phyloP scores from a whole-genome alignment of 1,140 invertebrate species.

The Panagrolaimus sp. region DNA sequence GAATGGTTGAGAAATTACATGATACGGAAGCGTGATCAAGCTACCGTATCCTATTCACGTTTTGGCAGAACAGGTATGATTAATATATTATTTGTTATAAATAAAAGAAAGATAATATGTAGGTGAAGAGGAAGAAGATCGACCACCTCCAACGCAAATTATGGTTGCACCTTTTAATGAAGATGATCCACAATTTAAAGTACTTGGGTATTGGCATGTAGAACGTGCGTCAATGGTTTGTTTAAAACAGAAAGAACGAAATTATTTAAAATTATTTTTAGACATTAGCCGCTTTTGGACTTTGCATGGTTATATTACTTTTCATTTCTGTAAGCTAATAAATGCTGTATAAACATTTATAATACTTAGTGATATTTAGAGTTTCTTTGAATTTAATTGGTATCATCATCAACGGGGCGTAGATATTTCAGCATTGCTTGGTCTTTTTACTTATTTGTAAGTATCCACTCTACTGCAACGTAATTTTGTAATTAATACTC shows the following conservation, averaged over 20 bases:
- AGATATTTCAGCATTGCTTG: constrained; percentile 48
- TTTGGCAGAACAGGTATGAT: constrained; percentile 38
- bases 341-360: no score
- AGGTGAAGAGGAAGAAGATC: constrained; percentile 47
- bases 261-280: no score
- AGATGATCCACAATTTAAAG: constrained; percentile 36
- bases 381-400: constrained; percentile 58
- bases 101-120: not conserved
- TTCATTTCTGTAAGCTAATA: constrained; percentile 47
- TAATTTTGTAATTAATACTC: no score
- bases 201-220: constrained; percentile 44
- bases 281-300: constrained; percentile 49
- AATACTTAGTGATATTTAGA: no score
- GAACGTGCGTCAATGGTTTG: constrained; percentile 48
- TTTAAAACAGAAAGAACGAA: no score
- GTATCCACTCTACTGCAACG: no score
- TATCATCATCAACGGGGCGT: constrained; percentile 50
- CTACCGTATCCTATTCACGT: constrained; percentile 36
- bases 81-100: not conserved
- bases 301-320: constrained; percentile 46
- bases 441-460: constrained; percentile 49
- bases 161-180: constrained; percentile 51
- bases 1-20: constrained; percentile 37
- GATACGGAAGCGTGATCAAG: constrained; percentile 35
- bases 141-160: constrained; percentile 47